Evolutionary conservation across 2,888 invertebrate species (phyloP).

Genomic region (Drosophila affinis): DNA sequence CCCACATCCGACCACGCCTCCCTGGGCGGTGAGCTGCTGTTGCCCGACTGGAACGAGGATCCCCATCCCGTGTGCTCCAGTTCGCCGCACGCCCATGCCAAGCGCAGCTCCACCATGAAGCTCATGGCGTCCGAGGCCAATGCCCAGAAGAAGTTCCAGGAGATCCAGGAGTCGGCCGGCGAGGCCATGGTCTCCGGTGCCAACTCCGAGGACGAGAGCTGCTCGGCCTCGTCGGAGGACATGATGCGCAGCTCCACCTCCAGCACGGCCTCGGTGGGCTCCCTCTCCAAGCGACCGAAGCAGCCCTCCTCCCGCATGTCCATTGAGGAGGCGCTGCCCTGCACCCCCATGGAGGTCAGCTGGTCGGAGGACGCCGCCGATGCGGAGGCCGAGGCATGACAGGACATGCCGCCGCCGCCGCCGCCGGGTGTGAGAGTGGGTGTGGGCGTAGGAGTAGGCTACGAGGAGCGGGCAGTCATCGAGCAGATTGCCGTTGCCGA

Average conservation of each 20-base stretch:
- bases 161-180: constrained; percentile 87
- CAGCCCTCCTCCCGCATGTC: constrained; percentile 80
- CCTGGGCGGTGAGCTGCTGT: neutral
- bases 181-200: constrained; percentile 88
- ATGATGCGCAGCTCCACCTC: constrained; percentile 84
- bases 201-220: constrained; percentile 86
- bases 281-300: constrained; percentile 58
- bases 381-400: constrained; percentile 77
- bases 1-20: neutral
- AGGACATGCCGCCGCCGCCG: constrained; percentile 26
- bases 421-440: neutral
- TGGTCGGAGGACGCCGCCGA: constrained; percentile 84
- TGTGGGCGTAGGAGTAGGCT: constrained; percentile 39
- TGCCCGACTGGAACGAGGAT: constrained; percentile 53
- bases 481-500: constrained; percentile 64
- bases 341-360: constrained; percentile 84
- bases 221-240: constrained; percentile 84
- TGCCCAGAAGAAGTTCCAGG: constrained; percentile 81
- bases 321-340: constrained; percentile 80
- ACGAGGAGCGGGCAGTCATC: constrained; percentile 71
- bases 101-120: constrained; percentile 69
- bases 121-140: constrained; percentile 83
- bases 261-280: constrained; percentile 70
- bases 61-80: constrained; percentile 49
- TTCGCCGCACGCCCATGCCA: constrained; percentile 62